phyloP scores from a whole-genome alignment of 2,797 vertebrate genomes.

The Gymnothorax reevesii region DNA sequence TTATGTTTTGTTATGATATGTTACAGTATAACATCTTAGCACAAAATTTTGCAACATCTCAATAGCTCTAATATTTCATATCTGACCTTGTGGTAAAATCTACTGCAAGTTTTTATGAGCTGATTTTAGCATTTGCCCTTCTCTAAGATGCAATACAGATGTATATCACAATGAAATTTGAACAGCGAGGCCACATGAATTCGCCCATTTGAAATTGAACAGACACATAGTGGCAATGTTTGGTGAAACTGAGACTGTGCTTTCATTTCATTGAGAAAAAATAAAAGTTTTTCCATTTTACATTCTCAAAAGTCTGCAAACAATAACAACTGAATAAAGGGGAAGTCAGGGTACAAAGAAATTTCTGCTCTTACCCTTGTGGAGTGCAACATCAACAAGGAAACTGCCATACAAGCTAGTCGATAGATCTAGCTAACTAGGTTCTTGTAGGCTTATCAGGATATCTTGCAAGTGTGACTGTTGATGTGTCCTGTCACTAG shows the following conservation, averaged over 20 bases:
- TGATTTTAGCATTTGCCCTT: neutral
- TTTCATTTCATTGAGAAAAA: neutral
- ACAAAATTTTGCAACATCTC: too few relatives aligned
- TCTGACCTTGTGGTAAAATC: too few relatives aligned
- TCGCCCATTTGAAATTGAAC: neutral
- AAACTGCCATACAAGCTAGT: neutral
- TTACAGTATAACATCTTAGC: too few relatives aligned
- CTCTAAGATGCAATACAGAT: neutral
- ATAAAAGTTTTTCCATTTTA: neutral
- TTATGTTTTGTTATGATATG: too few relatives aligned
- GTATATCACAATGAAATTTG: neutral
- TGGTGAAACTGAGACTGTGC: neutral
- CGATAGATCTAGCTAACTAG: neutral
- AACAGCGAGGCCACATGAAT: neutral
- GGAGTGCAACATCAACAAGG: neutral
- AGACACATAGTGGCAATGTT: neutral
- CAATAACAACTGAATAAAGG: neutral
- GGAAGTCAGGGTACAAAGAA: neutral
- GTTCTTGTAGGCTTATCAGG: too few relatives aligned
- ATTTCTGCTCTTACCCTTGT: neutral
- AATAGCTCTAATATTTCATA: too few relatives aligned
- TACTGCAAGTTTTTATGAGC: too few relatives aligned
- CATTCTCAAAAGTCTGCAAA: neutral
- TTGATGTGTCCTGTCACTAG: too few relatives aligned
- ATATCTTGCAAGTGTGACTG: too few relatives aligned